Conservation (phyloP, 2,113 vertebrate genomes). For the Hypocryptadius cinnamomeus region DNA sequence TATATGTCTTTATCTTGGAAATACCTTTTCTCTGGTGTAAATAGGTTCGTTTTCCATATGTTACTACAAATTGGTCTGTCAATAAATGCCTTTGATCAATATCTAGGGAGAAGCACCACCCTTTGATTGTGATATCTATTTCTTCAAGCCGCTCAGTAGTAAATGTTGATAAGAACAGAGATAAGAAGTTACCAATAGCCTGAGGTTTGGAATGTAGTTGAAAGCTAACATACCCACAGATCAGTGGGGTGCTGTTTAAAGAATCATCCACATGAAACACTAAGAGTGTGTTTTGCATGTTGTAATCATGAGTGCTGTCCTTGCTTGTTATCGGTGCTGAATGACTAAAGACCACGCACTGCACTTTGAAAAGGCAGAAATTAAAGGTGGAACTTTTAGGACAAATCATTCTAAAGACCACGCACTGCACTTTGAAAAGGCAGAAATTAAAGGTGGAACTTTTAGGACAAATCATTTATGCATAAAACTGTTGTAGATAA, state of each 20-base stretch:
- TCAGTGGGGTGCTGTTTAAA: not conserved
- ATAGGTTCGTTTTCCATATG: not conserved
- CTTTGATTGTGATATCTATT: not conserved
- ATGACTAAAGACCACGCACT: not conserved
- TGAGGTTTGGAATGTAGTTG: not conserved
- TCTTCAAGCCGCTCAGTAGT: not conserved
- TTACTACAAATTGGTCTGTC: slow-evolving; percentile 41
- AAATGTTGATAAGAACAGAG: slow-evolving; percentile 3
- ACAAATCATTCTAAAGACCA: not conserved
- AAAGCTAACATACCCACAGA: not conserved
- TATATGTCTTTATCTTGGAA: not conserved
- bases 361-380: not conserved
- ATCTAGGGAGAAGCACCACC: not conserved
- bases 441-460: not conserved
- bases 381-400: not conserved
- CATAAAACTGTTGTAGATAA: not conserved
- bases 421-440: not conserved
- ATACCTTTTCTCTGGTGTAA: not conserved
- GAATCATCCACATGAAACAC: not conserved
- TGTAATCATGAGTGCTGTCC: not conserved
- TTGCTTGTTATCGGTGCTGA: not conserved
- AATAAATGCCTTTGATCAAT: slow-evolving; percentile 38
- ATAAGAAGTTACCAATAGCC: not conserved
- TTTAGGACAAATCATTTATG: not conserved
- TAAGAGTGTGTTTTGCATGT: not conserved